Evolutionary conservation across 1,140 invertebrate species (phyloP).

Genomic region (Ceratosolen fusciceps): DNA sequence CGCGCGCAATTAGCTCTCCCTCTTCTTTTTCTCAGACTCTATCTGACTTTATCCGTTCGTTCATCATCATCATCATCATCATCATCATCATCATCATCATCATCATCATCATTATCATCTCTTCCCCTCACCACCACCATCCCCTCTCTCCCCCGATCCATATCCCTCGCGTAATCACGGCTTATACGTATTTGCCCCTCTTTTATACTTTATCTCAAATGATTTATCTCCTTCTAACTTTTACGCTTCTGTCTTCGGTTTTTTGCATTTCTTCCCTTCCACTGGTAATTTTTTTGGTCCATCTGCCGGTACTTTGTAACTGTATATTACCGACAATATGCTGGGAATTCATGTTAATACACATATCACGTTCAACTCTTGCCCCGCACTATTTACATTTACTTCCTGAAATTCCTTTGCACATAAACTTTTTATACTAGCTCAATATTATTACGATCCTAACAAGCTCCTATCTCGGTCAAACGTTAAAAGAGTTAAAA

Average conservation of each 20-base stretch:
- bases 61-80: too few species aligned
- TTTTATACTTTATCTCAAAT: neutral
- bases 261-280: neutral
- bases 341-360: neutral
- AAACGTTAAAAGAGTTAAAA: too few species aligned
- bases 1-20: conserved; percentile 40
- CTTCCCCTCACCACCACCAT: neutral
- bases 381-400: neutral
- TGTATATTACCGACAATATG: neutral
- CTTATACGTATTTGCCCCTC: neutral
- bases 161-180: neutral
- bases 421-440: neutral
- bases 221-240: neutral
- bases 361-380: neutral
- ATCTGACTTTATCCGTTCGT: conserved; percentile 13
- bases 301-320: neutral
- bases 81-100: too few species aligned
- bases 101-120: too few species aligned
- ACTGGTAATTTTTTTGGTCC: neutral
- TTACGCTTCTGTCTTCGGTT: neutral
- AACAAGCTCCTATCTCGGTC: neutral
- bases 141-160: neutral
- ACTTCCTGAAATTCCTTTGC: neutral
- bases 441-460: neutral
- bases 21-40: neutral